Percentiles rank a stretch among this genome's conserved stretches.
phyloP scores from a whole-genome alignment of 2,888 invertebrate genomes.

The Acronicta alni region DNA sequence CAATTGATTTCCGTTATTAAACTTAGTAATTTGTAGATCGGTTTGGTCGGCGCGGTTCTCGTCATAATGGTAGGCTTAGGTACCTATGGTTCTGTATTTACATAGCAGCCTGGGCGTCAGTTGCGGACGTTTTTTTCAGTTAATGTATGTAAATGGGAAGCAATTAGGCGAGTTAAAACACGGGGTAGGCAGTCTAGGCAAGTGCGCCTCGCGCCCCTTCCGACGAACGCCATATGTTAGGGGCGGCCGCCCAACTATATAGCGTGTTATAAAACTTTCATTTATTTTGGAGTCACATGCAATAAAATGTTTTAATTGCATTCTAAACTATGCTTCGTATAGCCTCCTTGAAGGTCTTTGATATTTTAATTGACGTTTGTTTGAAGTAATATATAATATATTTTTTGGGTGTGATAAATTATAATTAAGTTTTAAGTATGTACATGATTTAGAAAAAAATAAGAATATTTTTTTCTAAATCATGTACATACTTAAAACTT shows the following conservation, averaged over 20 bases:
- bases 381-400: not conserved
- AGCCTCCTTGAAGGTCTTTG: slow-evolving; percentile 24
- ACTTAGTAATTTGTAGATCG: slow-evolving; percentile 73
- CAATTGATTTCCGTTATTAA: slow-evolving; percentile 84
- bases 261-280: slow-evolving; percentile 61
- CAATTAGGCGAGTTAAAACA: slow-evolving; percentile 89
- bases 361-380: slow-evolving; percentile 3
- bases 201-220: slow-evolving; percentile 83
- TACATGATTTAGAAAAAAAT: too few species aligned
- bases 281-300: slow-evolving; percentile 30
- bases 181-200: slow-evolving; percentile 88
- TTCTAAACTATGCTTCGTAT: slow-evolving; percentile 26
- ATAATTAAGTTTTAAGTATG: too few species aligned
- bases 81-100: slow-evolving; percentile 73
- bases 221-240: slow-evolving; percentile 81
- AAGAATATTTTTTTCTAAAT: too few species aligned
- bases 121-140: slow-evolving; percentile 83
- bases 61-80: slow-evolving; percentile 60
- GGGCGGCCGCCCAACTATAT: slow-evolving; percentile 76
- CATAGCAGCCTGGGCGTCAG: slow-evolving; percentile 81
- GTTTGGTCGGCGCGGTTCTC: slow-evolving; percentile 68
- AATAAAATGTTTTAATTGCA: slow-evolving; percentile 49
- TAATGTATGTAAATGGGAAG: slow-evolving; percentile 89
- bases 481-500: too few species aligned
- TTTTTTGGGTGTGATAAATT: not conserved